Base-by-base conservation (phyloP, 2,797 vertebrate species). In the Helicolenus hilgendorfi region DNA sequence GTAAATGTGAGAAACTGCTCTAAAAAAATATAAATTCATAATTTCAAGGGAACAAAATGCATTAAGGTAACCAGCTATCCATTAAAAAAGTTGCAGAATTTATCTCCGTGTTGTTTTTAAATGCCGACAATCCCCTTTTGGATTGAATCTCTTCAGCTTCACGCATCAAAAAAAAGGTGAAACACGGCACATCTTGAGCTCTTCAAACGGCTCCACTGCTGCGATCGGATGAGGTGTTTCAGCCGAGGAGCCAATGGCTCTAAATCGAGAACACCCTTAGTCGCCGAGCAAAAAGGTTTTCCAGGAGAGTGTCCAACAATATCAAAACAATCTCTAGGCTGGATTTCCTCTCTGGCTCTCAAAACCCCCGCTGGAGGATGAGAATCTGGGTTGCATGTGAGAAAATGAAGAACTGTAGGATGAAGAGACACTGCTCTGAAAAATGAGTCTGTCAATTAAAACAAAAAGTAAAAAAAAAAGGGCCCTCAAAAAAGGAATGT, bases 251-350 rank as follows among this genome's bases (percentile, higher is more conserved):
- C 89, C 88, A 86, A 62, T 35, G 78, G 41, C 70, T 87, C 83
- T 94, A 94, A 96, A 29, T 88, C 90, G 91, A 92, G 91, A 93
- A 81, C 94, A 86, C 84, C 86, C 81, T 77, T 26, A 71, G 87
- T 84, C 29, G 14, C 73, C 7, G 73, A 90, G 79, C 76, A 92
- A 92, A 94, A 92, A 92, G 92, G 89, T 96, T 97, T 96, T 96
- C 96, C 96, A 95, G 92, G 94, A 96, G 78, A 91, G 70, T 73
- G 84, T 96, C 96, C 96, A 97, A 96, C 92, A 96, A 95, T 94
- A 96, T 95, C 95, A 96, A 95, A 96, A 96, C 94, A 96, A 96
- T 93, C 88, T 93, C 72, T 90, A 92, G 93, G 87, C 91, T 96
- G 92, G 91, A 96, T 95, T 95, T 96, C 93, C 95, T 95, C 82